Conservation (phyloP, 2,797 vertebrate genomes). For the Gymnothorax reevesii region DNA sequence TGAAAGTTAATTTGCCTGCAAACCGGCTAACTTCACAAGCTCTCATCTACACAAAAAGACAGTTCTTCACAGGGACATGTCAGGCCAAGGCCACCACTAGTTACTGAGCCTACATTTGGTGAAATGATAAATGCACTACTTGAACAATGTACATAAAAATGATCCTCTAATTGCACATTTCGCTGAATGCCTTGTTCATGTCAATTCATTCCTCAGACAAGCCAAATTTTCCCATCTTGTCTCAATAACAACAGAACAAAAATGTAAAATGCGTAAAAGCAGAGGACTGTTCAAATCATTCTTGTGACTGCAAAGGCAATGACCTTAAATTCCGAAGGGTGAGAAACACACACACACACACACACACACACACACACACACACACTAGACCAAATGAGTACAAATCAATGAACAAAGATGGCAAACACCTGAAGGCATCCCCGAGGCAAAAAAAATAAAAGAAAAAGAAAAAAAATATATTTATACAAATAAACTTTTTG, state of each 20-base stretch:
- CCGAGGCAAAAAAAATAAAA: not conserved
- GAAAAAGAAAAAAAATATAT: not conserved
- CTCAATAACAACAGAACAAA: not conserved
- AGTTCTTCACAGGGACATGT: not conserved
- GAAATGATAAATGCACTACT: not conserved
- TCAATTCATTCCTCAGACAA: not conserved
- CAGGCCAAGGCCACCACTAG: not conserved
- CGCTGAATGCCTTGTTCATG: not conserved
- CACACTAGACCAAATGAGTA: not conserved
- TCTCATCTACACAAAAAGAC: constrained; percentile 17
- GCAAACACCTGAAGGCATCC: not conserved
- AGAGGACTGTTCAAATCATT: not conserved
- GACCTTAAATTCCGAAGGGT: not conserved
- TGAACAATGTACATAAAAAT: not conserved
- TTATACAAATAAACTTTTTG: not conserved
- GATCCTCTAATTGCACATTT: not conserved
- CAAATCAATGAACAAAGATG: not conserved
- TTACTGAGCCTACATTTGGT: not conserved
- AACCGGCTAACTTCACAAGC: constrained; percentile 63
- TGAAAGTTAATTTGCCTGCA: constrained; percentile 69
- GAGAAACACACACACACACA: not conserved
- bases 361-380: not conserved
- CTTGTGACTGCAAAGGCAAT: not conserved
- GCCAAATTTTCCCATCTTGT: not conserved
- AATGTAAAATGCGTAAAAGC: not conserved